Percentiles rank a stretch among this genome's conserved stretches.
phyloP scores from a whole-genome alignment of 2,113 vertebrate species.

The Caretta caretta region DNA sequence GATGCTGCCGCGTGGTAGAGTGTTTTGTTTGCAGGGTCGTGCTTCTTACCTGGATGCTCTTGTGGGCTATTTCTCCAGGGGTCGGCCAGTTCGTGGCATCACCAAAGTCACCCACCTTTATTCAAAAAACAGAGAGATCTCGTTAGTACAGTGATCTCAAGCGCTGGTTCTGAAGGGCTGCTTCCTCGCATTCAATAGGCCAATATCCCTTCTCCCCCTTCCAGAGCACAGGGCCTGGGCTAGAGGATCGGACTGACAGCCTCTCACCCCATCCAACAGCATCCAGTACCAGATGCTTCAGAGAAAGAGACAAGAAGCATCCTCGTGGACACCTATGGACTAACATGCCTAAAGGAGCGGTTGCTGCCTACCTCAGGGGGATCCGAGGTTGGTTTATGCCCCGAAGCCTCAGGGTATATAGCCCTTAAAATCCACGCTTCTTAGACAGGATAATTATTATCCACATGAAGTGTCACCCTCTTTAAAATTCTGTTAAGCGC shows the following conservation, averaged over 20 bases:
- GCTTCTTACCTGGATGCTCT: constrained; percentile 90
- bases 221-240: not conserved
- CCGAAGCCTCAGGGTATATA: not conserved
- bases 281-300: not conserved
- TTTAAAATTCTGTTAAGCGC: not conserved
- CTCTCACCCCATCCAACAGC: not conserved
- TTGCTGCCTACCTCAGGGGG: not conserved
- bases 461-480: not conserved
- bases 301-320: not conserved
- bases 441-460: not conserved
- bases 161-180: not conserved
- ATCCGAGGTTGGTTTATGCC: not conserved
- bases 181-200: not conserved
- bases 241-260: not conserved
- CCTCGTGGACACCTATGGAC: not conserved
- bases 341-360: not conserved
- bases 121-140: constrained; percentile 36
- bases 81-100: constrained; percentile 98
- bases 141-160: not conserved
- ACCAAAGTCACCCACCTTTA: constrained; percentile 95
- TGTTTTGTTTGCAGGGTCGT: not conserved
- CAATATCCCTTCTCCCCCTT: not conserved
- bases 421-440: not conserved
- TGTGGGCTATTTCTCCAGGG: constrained; percentile 96
- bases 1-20: not conserved